Conservation (phyloP, 2,888 invertebrate genomes). For the Myopa testacea region DNA sequence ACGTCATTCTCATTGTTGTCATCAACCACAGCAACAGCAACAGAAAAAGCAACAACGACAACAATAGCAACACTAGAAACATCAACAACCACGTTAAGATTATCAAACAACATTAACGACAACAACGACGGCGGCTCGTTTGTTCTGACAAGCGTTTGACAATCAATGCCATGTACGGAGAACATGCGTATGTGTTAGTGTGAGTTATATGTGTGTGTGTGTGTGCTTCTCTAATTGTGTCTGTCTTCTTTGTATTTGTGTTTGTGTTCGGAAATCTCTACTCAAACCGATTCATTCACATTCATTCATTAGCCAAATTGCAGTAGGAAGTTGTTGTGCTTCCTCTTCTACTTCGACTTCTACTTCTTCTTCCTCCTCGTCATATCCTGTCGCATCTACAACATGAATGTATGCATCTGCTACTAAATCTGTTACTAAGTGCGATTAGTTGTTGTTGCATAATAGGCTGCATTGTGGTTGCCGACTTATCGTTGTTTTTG, state of each 20-base stretch:
- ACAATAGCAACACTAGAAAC: neutral
- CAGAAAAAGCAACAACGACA: too few relatives aligned
- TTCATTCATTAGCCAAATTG: constrained; percentile 35
- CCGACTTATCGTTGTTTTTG: neutral
- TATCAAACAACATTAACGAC: neutral
- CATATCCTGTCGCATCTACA: neutral
- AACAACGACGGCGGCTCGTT: constrained; percentile 8
- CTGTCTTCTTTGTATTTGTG: neutral
- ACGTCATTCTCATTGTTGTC: too few relatives aligned
- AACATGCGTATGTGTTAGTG: neutral
- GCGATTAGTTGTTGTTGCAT: too few relatives aligned
- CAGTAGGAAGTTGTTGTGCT: constrained; percentile 30
- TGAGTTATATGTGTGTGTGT: neutral
- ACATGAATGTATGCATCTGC: neutral
- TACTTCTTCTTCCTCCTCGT: neutral
- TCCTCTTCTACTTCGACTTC: constrained; percentile 4
- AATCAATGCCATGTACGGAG: neutral
- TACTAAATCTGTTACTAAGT: too few relatives aligned
- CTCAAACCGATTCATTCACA: constrained; percentile 33
- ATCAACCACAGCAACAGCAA: neutral
- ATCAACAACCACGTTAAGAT: neutral
- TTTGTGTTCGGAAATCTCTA: constrained; percentile 30
- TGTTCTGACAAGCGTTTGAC: constrained; percentile 12
- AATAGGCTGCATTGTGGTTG: too few relatives aligned
- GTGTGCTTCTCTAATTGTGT: neutral